Conservation (phyloP, 2,797 vertebrate genomes). For the Chelon labrosus region DNA sequence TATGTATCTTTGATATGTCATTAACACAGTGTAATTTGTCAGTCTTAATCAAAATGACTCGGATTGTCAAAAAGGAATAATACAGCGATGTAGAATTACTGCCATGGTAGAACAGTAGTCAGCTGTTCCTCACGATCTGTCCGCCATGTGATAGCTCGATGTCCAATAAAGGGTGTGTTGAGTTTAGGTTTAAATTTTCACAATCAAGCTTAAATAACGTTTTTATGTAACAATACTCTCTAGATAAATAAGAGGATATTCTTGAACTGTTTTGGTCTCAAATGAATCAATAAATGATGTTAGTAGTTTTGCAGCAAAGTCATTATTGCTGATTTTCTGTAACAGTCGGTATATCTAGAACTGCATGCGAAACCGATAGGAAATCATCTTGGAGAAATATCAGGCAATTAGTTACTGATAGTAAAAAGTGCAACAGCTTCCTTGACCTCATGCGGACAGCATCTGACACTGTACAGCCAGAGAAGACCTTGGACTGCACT, state of each 20-base stretch:
- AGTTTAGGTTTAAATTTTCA: too few species aligned
- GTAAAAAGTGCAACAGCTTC: constrained; percentile 24
- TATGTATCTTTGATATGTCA: too few species aligned
- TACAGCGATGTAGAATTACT: not conserved
- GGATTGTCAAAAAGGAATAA: not conserved
- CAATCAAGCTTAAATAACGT: too few species aligned
- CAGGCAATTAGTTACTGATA: constrained; percentile 27
- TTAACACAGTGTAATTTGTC: not conserved
- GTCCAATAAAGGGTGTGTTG: too few species aligned
- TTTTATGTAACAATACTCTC: too few species aligned
- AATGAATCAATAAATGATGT: not conserved
- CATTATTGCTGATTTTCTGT: not conserved
- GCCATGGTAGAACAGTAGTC: not conserved
- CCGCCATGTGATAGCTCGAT: too few species aligned
- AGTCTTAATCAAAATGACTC: not conserved
- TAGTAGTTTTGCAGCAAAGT: not conserved
- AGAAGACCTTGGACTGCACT: constrained; percentile 64
- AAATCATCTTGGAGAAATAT: constrained; percentile 11
- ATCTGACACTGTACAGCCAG: constrained; percentile 15
- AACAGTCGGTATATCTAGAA: constrained; percentile 15
- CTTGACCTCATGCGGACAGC: constrained; percentile 50
- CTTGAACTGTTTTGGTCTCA: not conserved
- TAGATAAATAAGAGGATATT: not conserved
- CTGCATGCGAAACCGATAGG: constrained; percentile 11
- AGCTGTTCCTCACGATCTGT: not conserved